A percentile compares a stretch with the other conserved stretches of the same genome.
Conservation (phyloP, 1,140 invertebrate genomes). For the Solenopsis invicta region DNA sequence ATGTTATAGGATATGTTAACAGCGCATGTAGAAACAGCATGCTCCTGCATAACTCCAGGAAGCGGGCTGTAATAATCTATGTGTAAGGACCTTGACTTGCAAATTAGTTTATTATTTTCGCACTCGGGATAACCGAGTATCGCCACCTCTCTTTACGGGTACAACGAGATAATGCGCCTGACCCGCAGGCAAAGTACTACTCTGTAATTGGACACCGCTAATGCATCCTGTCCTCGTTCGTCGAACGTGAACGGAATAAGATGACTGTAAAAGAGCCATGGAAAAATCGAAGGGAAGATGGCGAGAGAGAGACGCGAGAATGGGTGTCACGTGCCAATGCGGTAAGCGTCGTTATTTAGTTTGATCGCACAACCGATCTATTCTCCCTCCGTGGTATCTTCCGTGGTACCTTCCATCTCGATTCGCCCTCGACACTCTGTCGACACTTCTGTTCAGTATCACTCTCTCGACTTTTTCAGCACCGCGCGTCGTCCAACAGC, state of each 20-base stretch:
- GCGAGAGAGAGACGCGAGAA: neutral
- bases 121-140: conserved; percentile 41
- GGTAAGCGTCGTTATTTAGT: conserved; percentile 69
- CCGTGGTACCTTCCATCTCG: conserved; percentile 21
- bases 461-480: neutral
- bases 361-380: conserved; percentile 64
- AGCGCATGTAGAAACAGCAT: neutral
- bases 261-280: neutral
- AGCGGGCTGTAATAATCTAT: conserved; percentile 6
- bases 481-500: neutral
- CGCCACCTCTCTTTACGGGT: neutral
- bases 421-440: neutral
- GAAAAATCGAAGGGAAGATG: neutral
- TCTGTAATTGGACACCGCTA: conserved; percentile 75
- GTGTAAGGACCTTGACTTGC: conserved; percentile 33
- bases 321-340: conserved; percentile 42
- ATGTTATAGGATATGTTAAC: neutral
- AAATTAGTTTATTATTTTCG: conserved; percentile 59
- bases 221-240: conserved; percentile 73
- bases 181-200: conserved; percentile 42
- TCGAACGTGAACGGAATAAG: conserved; percentile 76
- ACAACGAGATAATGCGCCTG: conserved; percentile 56
- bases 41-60: neutral
- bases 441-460: neutral
- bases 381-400: conserved; percentile 1